Conservation (phyloP, 2,113 vertebrate genomes). For the Gnathonemus longibarbis region DNA sequence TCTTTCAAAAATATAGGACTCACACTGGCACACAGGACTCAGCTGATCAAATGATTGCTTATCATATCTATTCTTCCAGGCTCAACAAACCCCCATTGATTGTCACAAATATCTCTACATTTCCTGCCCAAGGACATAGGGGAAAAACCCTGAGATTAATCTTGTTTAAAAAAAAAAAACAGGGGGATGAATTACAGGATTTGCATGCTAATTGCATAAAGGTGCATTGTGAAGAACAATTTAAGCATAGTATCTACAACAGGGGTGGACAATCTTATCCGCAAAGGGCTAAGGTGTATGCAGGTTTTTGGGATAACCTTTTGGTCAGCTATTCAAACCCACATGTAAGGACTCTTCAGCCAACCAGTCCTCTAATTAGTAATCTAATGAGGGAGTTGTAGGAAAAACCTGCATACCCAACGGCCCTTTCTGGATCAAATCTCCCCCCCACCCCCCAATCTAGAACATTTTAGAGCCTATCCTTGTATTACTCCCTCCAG, state of each 20-base stretch:
- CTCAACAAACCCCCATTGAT: background rate
- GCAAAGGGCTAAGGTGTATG: too few species aligned
- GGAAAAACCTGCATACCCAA: too few species aligned
- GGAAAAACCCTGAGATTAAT: background rate
- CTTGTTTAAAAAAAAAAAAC: background rate
- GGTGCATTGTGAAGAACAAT: background rate
- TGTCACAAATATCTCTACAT: background rate
- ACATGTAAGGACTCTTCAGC: too few species aligned
- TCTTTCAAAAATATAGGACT: background rate
- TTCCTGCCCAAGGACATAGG: background rate
- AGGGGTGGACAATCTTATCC: too few species aligned
- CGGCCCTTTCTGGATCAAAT: too few species aligned
- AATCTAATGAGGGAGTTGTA: too few species aligned
- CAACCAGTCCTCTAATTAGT: too few species aligned
- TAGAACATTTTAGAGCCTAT: too few species aligned
- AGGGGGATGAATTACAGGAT: background rate
- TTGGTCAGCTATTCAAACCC: too few species aligned
- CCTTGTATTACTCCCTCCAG: too few species aligned
- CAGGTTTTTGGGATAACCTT: too few species aligned
- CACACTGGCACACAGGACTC: background rate
- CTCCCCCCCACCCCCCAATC: too few species aligned
- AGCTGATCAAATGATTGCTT: background rate
- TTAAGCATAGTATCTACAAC: background rate
- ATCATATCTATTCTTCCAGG: background rate
- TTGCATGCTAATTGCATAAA: background rate